These are phyloP conservation scores for Psittacula derbiana DNA, from an alignment of 2,797 vertebrate genomes.

Conservation along the genomic window DNA sequence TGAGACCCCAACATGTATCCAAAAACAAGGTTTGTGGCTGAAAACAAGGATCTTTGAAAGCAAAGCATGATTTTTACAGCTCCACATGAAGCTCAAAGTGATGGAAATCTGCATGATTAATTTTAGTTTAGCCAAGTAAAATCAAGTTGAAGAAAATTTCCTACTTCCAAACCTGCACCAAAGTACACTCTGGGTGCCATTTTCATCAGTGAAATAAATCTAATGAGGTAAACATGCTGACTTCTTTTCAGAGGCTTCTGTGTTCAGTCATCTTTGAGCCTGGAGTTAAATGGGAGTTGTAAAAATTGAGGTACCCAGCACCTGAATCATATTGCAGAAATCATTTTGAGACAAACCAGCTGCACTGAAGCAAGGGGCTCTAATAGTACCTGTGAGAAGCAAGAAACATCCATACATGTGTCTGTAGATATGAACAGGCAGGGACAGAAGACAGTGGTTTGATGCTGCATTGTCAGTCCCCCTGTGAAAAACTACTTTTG, in stretches of 20 bases:
- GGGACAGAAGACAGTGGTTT: background rate
- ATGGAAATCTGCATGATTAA: background rate
- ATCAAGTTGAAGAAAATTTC: background rate
- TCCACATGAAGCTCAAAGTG: background rate
- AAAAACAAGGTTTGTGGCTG: background rate
- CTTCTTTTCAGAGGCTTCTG: background rate
- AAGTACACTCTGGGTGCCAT: background rate
- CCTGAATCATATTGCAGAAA: background rate
- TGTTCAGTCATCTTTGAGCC: background rate
- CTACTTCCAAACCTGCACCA: background rate
- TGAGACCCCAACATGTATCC: background rate
- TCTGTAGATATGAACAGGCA: background rate
- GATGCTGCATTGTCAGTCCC: background rate
- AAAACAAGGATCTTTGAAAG: background rate
- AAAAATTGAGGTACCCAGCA: background rate
- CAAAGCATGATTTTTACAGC: background rate
- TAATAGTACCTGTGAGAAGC: background rate
- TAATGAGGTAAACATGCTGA: background rate
- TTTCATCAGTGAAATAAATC: background rate
- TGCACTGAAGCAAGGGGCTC: background rate
- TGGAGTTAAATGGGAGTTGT: background rate
- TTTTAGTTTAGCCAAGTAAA: background rate
- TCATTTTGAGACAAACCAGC: background rate
- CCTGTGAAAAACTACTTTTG: background rate
- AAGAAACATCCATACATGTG: fast-evolving